A percentile compares a stretch with the other conserved stretches of the same genome.
phyloP scores from a whole-genome alignment of 2,888 invertebrate species.

The Eupithecia insigniata region DNA sequence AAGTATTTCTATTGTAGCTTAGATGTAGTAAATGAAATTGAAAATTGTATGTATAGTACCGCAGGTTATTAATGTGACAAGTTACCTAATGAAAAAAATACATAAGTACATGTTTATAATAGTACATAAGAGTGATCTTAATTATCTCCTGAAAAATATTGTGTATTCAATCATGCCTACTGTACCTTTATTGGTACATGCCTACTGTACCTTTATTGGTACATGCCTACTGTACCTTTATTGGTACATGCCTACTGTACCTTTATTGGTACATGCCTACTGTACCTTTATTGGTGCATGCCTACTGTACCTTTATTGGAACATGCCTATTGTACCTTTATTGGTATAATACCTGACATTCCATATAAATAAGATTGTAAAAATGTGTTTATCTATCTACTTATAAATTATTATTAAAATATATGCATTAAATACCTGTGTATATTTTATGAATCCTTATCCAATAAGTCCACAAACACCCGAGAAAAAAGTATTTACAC shows the following conservation, averaged over 20 bases:
- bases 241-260: not conserved
- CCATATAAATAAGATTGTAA: conserved; percentile 58
- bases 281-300: too few species aligned
- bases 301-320: conserved; percentile 12
- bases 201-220: conserved; percentile 12
- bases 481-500: not conserved
- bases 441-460: not conserved
- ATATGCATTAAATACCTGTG: conserved; percentile 41
- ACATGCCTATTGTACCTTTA: too few species aligned
- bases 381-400: conserved; percentile 62
- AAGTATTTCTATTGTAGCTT: conserved; percentile 63
- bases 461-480: not conserved
- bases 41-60: conserved; percentile 44
- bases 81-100: not conserved
- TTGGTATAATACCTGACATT: conserved; percentile 34
- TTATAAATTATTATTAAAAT: conserved; percentile 79
- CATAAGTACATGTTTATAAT: not conserved
- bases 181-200: too few species aligned
- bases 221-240: not conserved
- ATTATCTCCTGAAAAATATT: not conserved
- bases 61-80: conserved; percentile 21
- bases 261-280: conserved; percentile 15
- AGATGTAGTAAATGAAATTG: not conserved
- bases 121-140: not conserved
- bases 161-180: not conserved